Base-by-base conservation (phyloP, 2,888 invertebrate species). In the Drosophila pseudotakahashii region DNA sequence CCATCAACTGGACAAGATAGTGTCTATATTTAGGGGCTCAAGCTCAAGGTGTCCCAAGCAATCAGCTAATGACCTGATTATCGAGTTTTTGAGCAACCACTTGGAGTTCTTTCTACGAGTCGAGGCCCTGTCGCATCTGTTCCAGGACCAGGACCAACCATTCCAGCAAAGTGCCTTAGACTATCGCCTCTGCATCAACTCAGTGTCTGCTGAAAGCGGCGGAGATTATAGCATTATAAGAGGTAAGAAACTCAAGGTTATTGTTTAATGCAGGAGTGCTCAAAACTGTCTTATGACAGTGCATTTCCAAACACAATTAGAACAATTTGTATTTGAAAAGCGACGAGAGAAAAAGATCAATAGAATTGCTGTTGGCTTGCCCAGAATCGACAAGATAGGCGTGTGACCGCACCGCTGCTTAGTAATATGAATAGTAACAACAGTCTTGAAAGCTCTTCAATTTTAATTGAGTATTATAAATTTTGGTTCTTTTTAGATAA, bases 51-150 rank as follows among this genome's bases (percentile, higher is more conserved):
- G 32, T 13, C 89, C 92, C 0, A 86, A 82, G 37, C 45, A 41
- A n/a, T 36, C 60, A 39, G 77, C 71, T 16, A 48, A 94, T 57
- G 93, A 93, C 53, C 93, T 93, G 83, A 92, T 96, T 50, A 91
- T 96, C 32, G 93, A 95, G 77, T 96, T 95, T 42, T 92, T 98
- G 34, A 97, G 98, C 89, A 95, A 96, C 81, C 95, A 96, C 85
- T 95, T 99, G 75, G 99, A 99, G 93, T 98, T 96, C 0, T 97
- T 98, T 91, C 93, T 99, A 55, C 95, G 99, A 19, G 93, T 99
- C 34, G 97, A 98, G 83, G 98, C 97, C 44, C 98, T 99, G 92
- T 95, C 97, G 0, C 98, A 98, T 92, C 93, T 99, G 41, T 96
- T 98, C 85, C 89, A 96, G 30, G 95, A 95, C 78, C 94, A 94